Conservation (phyloP, 1,140 invertebrate species). For the honey bee (Apis mellifera) region Amel_HAv3.1 CM009942.2:264501-265000, state of each 20-base stretch:
- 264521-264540: constrained; percentile 74
- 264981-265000: too few species aligned
- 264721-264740: constrained; percentile 68
- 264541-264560: constrained; percentile 78
- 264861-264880: too few species aligned
- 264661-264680: constrained; percentile 49
- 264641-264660: constrained; percentile 40
- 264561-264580: constrained; percentile 77
- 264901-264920: too few species aligned
- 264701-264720: constrained; percentile 73
- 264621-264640: constrained; percentile 35
- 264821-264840: background rate
- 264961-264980: too few species aligned
- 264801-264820: constrained; percentile 1
- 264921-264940: too few species aligned
- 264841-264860: background rate
- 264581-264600: constrained; percentile 51
- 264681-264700: constrained; percentile 73
- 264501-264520: constrained; percentile 53
- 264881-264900: background rate
- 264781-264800: background rate
- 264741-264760: constrained; percentile 71
- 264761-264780: constrained; percentile 20
- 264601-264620: constrained; percentile 65
- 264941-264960: too few species aligned